Conservation (phyloP, 2,113 vertebrate species). For the Aspidoscelis tigris region DNA sequence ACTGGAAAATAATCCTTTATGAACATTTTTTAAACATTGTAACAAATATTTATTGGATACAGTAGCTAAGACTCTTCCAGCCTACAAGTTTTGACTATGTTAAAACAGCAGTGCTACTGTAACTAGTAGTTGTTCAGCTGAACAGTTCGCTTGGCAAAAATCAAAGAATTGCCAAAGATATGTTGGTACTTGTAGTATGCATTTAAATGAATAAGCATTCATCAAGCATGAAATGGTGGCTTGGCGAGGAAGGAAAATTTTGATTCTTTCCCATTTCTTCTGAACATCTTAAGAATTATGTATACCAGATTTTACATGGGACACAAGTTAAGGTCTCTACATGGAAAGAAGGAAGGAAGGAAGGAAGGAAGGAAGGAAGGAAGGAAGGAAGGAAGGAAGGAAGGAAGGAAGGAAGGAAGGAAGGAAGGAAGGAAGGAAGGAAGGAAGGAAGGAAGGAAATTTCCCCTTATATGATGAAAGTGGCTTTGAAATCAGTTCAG, state of each 20-base stretch:
- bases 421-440: neutral
- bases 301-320: neutral
- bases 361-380: too few species aligned
- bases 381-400: neutral
- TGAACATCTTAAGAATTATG: neutral
- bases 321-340: neutral
- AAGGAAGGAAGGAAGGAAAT: too few species aligned
- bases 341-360: too few species aligned
- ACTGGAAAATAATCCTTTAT: neutral
- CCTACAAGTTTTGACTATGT: neutral
- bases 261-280: neutral
- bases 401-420: neutral
- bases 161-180: neutral
- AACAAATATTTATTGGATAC: neutral
- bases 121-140: neutral
- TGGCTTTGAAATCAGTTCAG: neutral
- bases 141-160: neutral
- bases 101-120: neutral
- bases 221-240: neutral
- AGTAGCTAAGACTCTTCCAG: neutral
- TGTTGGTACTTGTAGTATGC: neutral
- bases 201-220: too few species aligned
- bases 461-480: neutral
- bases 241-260: neutral
- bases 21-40: neutral